Evolutionary conservation across 2,113 vertebrate genomes (phyloP), one percentile per base, ranked within the genome.

Genomic region (Alaudala cheleensis): DNA sequence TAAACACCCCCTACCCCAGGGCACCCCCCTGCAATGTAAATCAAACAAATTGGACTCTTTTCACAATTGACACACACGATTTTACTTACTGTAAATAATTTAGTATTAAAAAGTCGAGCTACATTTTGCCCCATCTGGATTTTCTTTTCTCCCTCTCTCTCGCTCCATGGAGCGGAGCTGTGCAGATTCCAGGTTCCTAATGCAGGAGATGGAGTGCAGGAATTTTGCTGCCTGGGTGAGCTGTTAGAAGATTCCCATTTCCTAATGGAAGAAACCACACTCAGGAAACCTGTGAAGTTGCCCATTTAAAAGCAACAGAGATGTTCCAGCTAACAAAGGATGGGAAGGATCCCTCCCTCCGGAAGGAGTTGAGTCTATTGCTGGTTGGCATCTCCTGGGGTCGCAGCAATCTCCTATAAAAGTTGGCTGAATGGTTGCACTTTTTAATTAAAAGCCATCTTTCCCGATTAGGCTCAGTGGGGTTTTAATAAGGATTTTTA

Each of bases 21-120:
- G 96, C 97, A 97, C 97, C 92, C 97, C 97, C 97, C 97, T 97
- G 96, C 95, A 97, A 98, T 98, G 98, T 97, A 98, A 98, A 97
- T 98, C 97, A 91, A 98, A 97, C 97, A 97, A 98, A 98, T 98
- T 98, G 98, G 98, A 98, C 98, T 98, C 98, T 98, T 98, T 98
- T 98, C 98, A 97, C 98, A 98, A 98, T 98, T 98, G 98, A 99
- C 98, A 98, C 98, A 97, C 98, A 98, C 97, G 97, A 99, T 99
- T 99, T 99, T 99, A 99, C 98, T 98, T 98, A 94, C 91, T 97
- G 98, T 99, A 98, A 99, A 99, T 98, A 98, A 99, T 99, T 99
- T 96, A 99, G 96, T 22, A 91, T 96, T 94, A 96, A 97, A 97
- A 97, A 97, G 97, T 96, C 95, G 42, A 97, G 94, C 90, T 95